phyloP scores from a whole-genome alignment of 2,113 vertebrate species.

The Mastomys natalensis region DNA sequence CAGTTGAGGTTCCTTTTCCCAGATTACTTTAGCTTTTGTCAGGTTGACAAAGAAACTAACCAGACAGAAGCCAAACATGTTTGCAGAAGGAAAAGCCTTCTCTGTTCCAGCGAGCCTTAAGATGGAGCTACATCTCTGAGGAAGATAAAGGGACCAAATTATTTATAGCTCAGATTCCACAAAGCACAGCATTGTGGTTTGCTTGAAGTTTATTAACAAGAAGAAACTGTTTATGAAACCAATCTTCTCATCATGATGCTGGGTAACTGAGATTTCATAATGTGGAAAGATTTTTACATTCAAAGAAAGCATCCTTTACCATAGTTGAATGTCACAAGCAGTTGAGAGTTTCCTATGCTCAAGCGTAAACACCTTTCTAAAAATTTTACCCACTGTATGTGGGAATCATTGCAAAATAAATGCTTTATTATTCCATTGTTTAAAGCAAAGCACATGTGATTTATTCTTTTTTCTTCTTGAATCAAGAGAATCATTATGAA shows the following conservation, averaged over 20 bases:
- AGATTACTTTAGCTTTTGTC: not conserved
- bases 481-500: conserved; percentile 40
- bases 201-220: conserved; percentile 49
- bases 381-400: conserved; percentile 52
- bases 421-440: conserved; percentile 52
- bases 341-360: conserved; percentile 61
- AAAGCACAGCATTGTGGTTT: conserved; percentile 40
- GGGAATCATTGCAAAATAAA: conserved; percentile 66
- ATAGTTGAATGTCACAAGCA: not conserved
- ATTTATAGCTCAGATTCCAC: conserved; percentile 17
- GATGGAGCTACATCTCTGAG: not conserved
- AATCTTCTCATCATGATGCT: conserved; percentile 6
- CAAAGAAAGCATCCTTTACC: conserved; percentile 61
- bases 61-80: not conserved
- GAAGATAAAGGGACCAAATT: not conserved
- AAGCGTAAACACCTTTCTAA: conserved; percentile 71
- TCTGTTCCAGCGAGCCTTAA: not conserved
- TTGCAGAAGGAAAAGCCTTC: not conserved
- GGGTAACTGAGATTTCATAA: conserved; percentile 48
- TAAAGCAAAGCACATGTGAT: conserved; percentile 62
- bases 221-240: conserved; percentile 64
- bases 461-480: conserved; percentile 63
- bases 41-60: not conserved
- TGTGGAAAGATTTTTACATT: conserved; percentile 54
- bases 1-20: not conserved